Evolutionary conservation across 2,113 vertebrate genomes (phyloP).

Genomic region (Muntiacus muntjak): DNA sequence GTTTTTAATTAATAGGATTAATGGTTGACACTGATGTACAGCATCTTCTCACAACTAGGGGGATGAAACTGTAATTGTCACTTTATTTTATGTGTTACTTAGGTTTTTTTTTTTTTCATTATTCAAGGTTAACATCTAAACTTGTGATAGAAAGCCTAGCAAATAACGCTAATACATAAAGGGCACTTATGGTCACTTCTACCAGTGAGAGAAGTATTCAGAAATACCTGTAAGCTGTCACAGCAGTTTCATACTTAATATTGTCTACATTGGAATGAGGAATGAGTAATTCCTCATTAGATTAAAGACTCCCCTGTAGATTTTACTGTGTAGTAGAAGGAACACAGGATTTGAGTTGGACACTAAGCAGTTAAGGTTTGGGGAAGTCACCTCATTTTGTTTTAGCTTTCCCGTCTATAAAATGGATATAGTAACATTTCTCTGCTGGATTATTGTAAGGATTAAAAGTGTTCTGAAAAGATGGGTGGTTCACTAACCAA

Average conservation of each 20-base stretch:
- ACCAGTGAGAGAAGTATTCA: neutral
- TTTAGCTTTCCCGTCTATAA: neutral
- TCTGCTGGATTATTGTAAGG: neutral
- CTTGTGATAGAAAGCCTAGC: constrained; percentile 35
- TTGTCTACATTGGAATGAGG: neutral
- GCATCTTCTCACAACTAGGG: constrained; percentile 39
- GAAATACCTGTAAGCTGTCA: neutral
- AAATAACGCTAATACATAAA: constrained; percentile 31
- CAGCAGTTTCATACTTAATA: neutral
- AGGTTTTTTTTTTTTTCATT: constrained; percentile 56
- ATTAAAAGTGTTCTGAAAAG: neutral
- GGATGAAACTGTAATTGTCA: constrained; percentile 50
- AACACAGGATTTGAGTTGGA: neutral
- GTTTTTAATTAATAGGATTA: constrained; percentile 73
- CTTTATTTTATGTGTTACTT: constrained; percentile 60
- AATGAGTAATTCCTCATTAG: neutral
- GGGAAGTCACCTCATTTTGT: neutral
- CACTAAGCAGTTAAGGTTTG: neutral
- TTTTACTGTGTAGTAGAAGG: neutral
- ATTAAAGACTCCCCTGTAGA: neutral
- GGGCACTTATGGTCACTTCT: constrained; percentile 24
- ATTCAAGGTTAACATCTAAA: constrained; percentile 55
- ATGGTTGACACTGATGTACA: constrained; percentile 40
- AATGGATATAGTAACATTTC: neutral
- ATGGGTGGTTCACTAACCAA: neutral